These are phyloP conservation scores for Oncorhynchus keta DNA, from an alignment of 2,113 vertebrate genomes.

Conservation along the genomic window DNA sequence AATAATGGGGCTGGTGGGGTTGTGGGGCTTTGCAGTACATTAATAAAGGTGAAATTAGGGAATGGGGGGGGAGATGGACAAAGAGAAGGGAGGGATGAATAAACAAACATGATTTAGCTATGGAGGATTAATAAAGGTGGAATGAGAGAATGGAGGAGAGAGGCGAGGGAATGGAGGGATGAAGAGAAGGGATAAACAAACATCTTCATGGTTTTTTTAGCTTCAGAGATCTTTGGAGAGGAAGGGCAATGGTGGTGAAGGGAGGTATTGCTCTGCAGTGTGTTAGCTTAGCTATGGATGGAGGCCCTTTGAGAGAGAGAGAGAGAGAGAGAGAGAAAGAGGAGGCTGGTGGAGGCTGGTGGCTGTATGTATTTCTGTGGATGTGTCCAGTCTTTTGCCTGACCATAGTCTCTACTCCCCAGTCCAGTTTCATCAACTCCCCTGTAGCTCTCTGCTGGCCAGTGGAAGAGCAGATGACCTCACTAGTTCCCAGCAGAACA, in stretches of 20 bases:
- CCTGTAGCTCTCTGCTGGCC: slow-evolving; percentile 38
- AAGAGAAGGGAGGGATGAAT: no score
- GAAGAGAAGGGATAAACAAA: neutral
- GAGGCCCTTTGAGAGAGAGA: no score
- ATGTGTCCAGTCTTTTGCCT: slow-evolving; percentile 30
- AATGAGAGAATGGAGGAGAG: neutral
- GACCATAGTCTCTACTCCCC: neutral
- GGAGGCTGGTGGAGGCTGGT: no score
- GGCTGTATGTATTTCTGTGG: slow-evolving; percentile 18
- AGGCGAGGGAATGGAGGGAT: neutral
- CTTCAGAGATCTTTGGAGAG: no score
- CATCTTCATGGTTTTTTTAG: no score
- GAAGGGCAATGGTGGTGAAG: no score
- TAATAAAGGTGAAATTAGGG: no score
- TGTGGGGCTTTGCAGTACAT: neutral
- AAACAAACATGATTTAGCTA: neutral
- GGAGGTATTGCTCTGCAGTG: no score
- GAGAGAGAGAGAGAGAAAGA: no score
- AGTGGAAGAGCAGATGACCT: slow-evolving; percentile 67
- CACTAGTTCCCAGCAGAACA: slow-evolving; percentile 48
- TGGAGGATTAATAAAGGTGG: neutral
- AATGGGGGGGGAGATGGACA: neutral
- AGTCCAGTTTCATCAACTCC: slow-evolving; percentile 34
- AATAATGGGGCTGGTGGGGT: no score
- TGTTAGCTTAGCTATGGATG: no score